These are phyloP conservation scores for Stigmatopora argus DNA, from an alignment of 2,113 vertebrate species.

Conservation along the genomic window DNA sequence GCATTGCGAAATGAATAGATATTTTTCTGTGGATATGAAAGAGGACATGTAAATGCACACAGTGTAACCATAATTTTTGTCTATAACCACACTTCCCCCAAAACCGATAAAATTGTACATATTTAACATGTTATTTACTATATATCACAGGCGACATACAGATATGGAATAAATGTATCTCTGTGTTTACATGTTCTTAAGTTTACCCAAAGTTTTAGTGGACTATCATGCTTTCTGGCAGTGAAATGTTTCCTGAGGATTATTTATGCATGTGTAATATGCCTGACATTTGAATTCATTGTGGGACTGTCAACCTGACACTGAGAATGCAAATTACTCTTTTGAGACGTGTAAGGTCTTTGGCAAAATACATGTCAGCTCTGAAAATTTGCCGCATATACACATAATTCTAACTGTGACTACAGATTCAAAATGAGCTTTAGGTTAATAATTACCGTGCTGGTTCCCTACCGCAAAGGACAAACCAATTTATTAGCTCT, in stretches of 20 bases:
- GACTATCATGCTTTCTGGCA: not conserved
- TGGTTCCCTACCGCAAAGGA: conserved; percentile 28
- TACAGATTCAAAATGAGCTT: conserved; percentile 6
- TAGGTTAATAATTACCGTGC: not conserved
- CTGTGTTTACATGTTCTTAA: not conserved
- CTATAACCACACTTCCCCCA: no score
- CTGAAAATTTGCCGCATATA: not conserved
- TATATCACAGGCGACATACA: no score
- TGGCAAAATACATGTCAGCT: conserved; percentile 3
- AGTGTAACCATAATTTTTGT: no score
- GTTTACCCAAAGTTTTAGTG: not conserved
- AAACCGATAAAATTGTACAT: no score
- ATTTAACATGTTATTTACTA: no score
- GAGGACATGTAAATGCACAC: no score
- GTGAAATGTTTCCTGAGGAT: not conserved
- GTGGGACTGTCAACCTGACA: not conserved
- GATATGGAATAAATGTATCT: no score
- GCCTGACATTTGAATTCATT: not conserved
- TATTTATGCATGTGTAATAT: not conserved
- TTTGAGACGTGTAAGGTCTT: not conserved
- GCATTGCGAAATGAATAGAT: not conserved
- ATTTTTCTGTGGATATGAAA: no score
- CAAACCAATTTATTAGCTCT: conserved; percentile 46
- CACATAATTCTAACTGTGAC: not conserved
- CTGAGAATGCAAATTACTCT: conserved; percentile 4